Percentiles rank a stretch among this genome's conserved stretches.
phyloP scores from a whole-genome alignment of 2,113 vertebrate genomes.

The Solenodon paradoxus region DNA sequence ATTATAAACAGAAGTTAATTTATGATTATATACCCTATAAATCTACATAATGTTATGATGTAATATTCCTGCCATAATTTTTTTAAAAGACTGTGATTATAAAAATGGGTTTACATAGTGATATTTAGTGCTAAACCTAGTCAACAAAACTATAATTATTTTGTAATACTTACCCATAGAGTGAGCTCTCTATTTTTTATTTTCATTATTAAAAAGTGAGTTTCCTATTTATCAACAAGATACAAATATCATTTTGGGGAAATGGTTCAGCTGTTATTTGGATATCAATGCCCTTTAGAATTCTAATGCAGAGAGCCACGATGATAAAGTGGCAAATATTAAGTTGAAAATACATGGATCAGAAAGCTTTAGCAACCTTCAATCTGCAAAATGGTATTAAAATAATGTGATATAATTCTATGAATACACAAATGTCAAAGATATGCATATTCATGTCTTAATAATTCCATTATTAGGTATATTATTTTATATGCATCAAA shows the following conservation, averaged over 20 bases:
- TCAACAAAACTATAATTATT: neutral
- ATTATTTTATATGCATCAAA: neutral
- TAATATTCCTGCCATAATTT: too few species aligned
- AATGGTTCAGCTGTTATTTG: neutral
- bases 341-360: neutral
- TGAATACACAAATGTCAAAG: neutral
- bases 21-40: too few species aligned
- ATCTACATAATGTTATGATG: too few species aligned
- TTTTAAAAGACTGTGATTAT: too few species aligned
- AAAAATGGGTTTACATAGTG: neutral
- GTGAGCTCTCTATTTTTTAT: neutral
- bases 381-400: neutral
- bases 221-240: neutral
- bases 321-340: neutral
- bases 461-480: neutral
- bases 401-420: neutral
- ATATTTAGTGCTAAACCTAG: neutral
- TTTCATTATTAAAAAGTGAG: neutral
- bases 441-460: neutral
- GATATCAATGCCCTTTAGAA: neutral
- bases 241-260: neutral
- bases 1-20: too few species aligned
- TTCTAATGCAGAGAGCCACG: neutral
- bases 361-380: neutral
- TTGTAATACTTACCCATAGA: neutral